phyloP scores from a whole-genome alignment of 2,888 invertebrate genomes.

The Coronaproctus castanopsis region DNA sequence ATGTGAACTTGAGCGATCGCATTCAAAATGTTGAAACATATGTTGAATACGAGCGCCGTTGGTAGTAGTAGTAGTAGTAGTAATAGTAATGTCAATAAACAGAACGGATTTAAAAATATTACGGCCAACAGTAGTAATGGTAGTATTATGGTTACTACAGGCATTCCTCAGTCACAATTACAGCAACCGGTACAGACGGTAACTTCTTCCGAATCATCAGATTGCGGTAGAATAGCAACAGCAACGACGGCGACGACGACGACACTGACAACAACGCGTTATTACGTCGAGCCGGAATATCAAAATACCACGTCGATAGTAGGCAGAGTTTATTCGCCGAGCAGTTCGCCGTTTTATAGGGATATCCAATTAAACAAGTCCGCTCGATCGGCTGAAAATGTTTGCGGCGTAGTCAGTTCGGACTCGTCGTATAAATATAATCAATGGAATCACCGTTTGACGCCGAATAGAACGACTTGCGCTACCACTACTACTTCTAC shows the following conservation, averaged over 20 bases:
- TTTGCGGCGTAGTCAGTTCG: neutral
- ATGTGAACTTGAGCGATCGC: neutral
- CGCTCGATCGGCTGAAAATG: conserved; percentile 2
- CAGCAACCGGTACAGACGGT: neutral
- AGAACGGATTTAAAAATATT: neutral
- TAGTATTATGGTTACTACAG: too few species aligned
- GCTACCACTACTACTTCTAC: neutral
- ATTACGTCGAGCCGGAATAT: conserved; percentile 2
- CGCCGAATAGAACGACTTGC: neutral
- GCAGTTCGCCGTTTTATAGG: conserved; percentile 1
- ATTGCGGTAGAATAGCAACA: neutral
- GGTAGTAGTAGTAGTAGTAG: neutral
- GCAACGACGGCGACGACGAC: neutral
- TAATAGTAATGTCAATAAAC: neutral
- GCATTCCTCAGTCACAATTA: neutral
- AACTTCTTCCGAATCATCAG: too few species aligned
- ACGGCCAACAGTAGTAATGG: neutral
- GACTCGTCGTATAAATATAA: neutral
- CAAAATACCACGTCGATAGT: neutral
- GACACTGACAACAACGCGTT: neutral
- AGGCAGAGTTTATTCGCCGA: neutral
- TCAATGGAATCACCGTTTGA: neutral
- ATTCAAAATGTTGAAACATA: conserved; percentile 9
- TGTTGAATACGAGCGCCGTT: conserved; percentile 5
- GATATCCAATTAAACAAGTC: neutral